These are phyloP conservation scores for Heteromormyrus szaboi DNA, from an alignment of 2,797 vertebrate species.

Conservation along the genomic window DNA sequence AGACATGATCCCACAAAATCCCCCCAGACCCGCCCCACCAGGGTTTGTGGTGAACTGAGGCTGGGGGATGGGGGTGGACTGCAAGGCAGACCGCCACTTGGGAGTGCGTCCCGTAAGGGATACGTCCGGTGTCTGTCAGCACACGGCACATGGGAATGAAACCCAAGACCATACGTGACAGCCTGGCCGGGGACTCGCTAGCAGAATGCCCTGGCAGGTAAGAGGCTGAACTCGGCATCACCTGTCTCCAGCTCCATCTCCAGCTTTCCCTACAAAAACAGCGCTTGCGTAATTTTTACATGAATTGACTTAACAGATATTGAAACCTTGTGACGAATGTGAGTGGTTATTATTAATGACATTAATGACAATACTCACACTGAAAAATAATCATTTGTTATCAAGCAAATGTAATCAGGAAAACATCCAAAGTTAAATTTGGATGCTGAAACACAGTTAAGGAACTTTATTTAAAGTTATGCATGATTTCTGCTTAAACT, in stretches of 20 bases:
- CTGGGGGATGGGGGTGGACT: not conserved
- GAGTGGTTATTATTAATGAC: not conserved
- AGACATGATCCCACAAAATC: slow-evolving; percentile 5
- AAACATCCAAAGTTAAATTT: not conserved
- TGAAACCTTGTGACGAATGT: not conserved
- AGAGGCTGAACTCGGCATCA: not conserved
- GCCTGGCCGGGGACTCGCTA: not conserved
- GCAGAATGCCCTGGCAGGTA: slow-evolving; percentile 15
- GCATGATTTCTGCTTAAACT: not conserved
- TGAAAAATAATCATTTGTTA: not conserved
- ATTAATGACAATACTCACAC: not conserved
- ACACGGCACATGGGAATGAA: slow-evolving; percentile 6
- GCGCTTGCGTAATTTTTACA: not conserved
- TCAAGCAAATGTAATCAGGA: not conserved
- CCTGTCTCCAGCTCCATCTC: not conserved
- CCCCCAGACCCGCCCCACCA: not conserved
- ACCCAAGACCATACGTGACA: not conserved
- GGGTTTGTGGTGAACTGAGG: not conserved
- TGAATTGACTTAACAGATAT: not conserved
- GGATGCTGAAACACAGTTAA: not conserved
- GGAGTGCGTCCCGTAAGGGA: not conserved
- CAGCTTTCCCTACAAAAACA: not conserved
- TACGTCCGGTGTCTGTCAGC: slow-evolving; percentile 5
- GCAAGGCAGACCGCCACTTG: not conserved
- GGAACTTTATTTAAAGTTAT: not conserved